Evolutionary conservation across 1,140 invertebrate genomes (phyloP), one percentile per base, ranked within the genome.

Genomic region (Leptinotarsa lineolata): DNA sequence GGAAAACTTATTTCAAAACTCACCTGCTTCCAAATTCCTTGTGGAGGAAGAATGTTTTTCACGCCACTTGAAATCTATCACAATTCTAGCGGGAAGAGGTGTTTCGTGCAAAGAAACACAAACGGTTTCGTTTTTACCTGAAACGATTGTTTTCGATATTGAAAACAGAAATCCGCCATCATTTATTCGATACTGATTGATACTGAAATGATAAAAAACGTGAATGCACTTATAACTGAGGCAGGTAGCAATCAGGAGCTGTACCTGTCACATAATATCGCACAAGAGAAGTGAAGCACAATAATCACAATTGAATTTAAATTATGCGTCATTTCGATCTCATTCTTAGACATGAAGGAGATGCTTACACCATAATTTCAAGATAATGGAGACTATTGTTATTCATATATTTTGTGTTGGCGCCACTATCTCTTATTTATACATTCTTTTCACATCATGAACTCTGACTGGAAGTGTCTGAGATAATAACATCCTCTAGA

Each of bases 101-200:
- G 74, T 59, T 39, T 77, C 73, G 64, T 81, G 77, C 15, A 81
- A 60, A 21, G 80, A 79, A 13, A 79, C 24, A 72, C 82, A 83
- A 16, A 81, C 80, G 1, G 77, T 79, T 73, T 81, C 78, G 70
- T 82, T 82, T 76, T 70, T 76, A 21, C 81, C 81, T 21, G 81
- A 76, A 13, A 76, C 63, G 11, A 83, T 46, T 18, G 73, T 74
- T 65, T 75, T 78, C 16, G 81, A 79, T 70, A 78, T 76, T 21
- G 75, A 77, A 60, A 81, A 75, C 16, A 82, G 30, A 65, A 80
- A 82, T 39, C 80, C 79, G 12, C 54, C 60, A 59, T 70, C 54
- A 54, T 68, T 64, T 48, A 45, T 21, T 5, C n/a, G 11, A 54
- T 54, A 68, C 22, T 68, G 67, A 16, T 68, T 68, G 30, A 54